phyloP scores from a whole-genome alignment of 2,797 vertebrate genomes.

The Lepus oiostolus region DNA sequence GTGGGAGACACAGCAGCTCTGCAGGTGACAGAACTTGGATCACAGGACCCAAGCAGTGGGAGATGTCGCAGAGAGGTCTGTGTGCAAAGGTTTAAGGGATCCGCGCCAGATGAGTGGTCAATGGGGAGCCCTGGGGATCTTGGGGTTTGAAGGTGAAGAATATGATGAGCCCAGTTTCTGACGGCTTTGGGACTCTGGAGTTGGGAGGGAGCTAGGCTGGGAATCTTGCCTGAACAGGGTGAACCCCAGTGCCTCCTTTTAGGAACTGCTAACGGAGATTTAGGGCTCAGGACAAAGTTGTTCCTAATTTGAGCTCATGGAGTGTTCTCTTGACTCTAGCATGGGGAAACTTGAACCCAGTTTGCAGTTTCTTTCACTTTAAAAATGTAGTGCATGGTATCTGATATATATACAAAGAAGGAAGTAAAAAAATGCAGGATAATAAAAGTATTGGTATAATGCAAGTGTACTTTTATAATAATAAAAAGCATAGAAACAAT shows the following conservation, averaged over 20 bases:
- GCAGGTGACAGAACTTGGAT: neutral
- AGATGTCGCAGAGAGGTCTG: neutral
- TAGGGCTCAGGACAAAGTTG: neutral
- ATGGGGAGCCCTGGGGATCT: neutral
- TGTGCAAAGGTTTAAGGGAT: neutral
- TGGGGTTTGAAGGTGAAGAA: neutral
- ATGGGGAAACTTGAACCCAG: neutral
- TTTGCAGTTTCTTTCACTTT: neutral
- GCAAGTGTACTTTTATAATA: neutral
- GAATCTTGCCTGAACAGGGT: neutral
- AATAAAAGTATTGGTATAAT: neutral
- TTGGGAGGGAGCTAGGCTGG: neutral
- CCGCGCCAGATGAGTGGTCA: neutral
- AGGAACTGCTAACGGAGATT: neutral
- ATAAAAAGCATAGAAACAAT: neutral
- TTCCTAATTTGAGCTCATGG: neutral
- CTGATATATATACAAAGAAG: neutral
- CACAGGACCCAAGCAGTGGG: neutral
- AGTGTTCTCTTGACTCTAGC: neutral
- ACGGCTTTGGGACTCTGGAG: neutral
- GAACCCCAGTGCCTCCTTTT: neutral
- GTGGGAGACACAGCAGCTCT: neutral
- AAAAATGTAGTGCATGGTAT: neutral
- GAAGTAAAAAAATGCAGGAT: neutral
- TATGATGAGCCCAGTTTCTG: neutral